Evolutionary conservation across 2,888 invertebrate genomes (phyloP), one percentile per base, ranked within the genome.

Genomic region (Dynastes hyllus): DNA sequence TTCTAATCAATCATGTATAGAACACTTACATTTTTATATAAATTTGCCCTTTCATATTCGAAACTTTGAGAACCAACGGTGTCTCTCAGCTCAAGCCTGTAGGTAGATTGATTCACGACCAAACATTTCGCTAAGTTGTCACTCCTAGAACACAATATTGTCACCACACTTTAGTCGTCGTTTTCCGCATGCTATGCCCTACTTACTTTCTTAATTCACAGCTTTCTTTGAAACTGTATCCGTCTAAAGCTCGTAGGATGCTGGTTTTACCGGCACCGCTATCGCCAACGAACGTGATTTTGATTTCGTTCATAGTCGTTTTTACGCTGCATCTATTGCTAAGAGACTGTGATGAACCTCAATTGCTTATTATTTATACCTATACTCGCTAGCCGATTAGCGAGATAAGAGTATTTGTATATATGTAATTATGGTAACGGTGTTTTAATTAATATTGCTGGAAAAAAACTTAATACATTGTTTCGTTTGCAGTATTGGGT

Each of bases 251-350:
- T 89, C 95, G 95, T 81, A 96, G 92, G 85, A 96, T 90, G 87
- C 95, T 95, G 29, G 96, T 96, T 90, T 96, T 96, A 79, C 96
- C 96, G 63, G 95, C 95, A 92, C 95, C 94, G 83, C 95, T 95
- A 88, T 96, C 96, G 76, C 95, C 95, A 70, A 96, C 94, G 81
- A 94, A 93, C 82, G 95, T 95, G 86, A 95, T 93, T 91, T 95
- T 95, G 85, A 95, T 65, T 55, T 79, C 79, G 78, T 81, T 79
- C 78, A 87, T 87, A 51, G 82, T 90, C 89, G 81, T 1, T 63
- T 32, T 63, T 32, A 32, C 63, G 63, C 11, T 63, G 11, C 63
- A 32, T 63, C 11, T 63, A 13, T 55, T 1, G 22, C 16, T 58
- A 22, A 13, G 27, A 63, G n/a, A 63, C 63, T 63, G 63, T 29